Evolutionary conservation across 1,140 invertebrate species (phyloP), one percentile per base, ranked within the genome.

Genomic region (Drosophila ambigua): DNA sequence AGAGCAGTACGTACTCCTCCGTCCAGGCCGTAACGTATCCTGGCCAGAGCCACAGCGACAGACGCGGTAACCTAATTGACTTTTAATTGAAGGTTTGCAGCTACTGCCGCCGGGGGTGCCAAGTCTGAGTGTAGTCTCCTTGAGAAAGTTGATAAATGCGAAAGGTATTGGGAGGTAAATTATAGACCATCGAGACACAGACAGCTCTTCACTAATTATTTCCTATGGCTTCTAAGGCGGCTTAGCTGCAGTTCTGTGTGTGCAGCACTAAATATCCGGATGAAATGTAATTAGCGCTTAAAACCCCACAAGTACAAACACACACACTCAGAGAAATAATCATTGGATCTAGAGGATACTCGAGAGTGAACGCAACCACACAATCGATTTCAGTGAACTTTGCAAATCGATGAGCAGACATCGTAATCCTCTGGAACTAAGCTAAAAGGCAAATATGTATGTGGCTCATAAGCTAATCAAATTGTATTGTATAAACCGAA

Each of bases 31-130:
- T 20, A 20, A 50, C 61, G 58, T 72, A 79, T 84, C 76, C 81
- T 72, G 79, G 43, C n/a, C 20, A 46, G n/a, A 9, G 41, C 9
- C n/a, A 16, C 16, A 55, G 43, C 51, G 43, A 31, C 51, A 26
- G 15, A 20, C 53, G 31, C 64, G 61, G 45, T 46, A 49, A 61
- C 61, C 64, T 77, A 85, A 85, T 85, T 85, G 82, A 75, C 78
- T 78, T 85, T 87, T 85, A 87, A 85, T 85, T 81, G 74, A 75
- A 80, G 82, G 73, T 77, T 35, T 84, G 77, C 52, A 48, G 62
- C 69, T 54, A 67, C 73, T 85, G 52, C 59, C 43, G 1, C 8
- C 23, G 41, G 3, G 9, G 3, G 11, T 11, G 4, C 8, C 35
- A 13, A 11, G 48, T 51, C 15, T 23, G 43, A 63, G 28, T 68